Conservation (phyloP, 2,113 vertebrate species). For the Oncorhynchus tshawytscha region DNA sequence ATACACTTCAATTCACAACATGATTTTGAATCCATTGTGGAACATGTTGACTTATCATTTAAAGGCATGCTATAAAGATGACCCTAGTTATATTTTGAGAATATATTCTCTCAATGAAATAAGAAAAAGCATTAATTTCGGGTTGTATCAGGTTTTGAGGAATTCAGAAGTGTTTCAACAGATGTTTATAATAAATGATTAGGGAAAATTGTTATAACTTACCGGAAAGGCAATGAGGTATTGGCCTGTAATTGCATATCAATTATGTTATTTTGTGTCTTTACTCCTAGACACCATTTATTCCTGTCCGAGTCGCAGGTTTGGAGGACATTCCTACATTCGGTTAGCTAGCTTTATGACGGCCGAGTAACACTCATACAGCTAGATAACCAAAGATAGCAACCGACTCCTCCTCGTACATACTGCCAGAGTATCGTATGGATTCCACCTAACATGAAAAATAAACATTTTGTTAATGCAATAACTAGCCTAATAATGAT, state of each 20-base stretch:
- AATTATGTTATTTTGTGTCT: constrained; percentile 12
- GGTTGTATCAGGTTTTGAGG: background rate
- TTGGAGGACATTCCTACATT: constrained; percentile 98
- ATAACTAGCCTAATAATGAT: background rate
- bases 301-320: constrained; percentile 63
- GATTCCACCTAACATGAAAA: constrained; percentile 53
- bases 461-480: background rate
- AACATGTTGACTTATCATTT: too few relatives aligned
- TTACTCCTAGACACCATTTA: constrained; percentile 24
- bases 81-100: background rate
- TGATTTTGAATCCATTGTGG: too few relatives aligned
- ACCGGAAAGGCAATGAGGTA: background rate
- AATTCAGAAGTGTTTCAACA: background rate
- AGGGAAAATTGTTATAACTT: background rate
- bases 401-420: constrained; percentile 76
- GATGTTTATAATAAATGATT: background rate
- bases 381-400: constrained; percentile 99
- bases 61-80: too few relatives aligned
- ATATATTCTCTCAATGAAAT: background rate
- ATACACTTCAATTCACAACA: too few relatives aligned
- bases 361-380: constrained; percentile 90
- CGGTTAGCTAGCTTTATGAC: constrained; percentile 99
- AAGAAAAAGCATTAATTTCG: background rate
- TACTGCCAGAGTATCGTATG: background rate
- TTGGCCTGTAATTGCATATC: background rate